phyloP scores from a whole-genome alignment of 2,797 vertebrate species.

The Allochrocebus solatus region DNA sequence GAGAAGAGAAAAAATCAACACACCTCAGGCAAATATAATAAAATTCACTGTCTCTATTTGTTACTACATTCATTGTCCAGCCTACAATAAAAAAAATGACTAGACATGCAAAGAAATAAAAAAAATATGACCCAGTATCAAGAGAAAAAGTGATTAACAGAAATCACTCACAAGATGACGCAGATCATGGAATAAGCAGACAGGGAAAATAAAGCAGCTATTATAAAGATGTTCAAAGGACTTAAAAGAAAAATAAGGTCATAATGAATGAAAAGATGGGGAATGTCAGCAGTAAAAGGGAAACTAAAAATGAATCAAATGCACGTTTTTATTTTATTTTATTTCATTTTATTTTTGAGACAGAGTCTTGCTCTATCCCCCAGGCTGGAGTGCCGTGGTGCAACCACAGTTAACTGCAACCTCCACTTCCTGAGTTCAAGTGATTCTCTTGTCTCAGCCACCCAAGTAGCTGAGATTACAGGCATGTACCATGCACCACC shows the following conservation, averaged over 20 bases:
- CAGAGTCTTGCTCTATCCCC: too few species aligned
- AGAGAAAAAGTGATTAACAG: not conserved
- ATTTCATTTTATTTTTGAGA: too few species aligned
- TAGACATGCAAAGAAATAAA: not conserved
- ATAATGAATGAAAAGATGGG: not conserved
- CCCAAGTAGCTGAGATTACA: too few species aligned
- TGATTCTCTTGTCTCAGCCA: too few species aligned
- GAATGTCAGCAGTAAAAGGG: not conserved
- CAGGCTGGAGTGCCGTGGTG: too few species aligned
- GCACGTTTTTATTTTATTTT: not conserved
- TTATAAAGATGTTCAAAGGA: not conserved
- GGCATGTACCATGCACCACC: too few species aligned
- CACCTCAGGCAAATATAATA: not conserved
- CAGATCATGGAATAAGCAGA: slow-evolving; percentile 12
- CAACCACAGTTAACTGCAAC: too few species aligned
- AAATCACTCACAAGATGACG: not conserved
- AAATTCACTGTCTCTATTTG: not conserved
- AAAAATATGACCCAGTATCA: not conserved
- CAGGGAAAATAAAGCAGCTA: not conserved
- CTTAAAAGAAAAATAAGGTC: slow-evolving; percentile 29
- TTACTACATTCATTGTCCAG: not conserved
- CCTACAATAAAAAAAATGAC: not conserved
- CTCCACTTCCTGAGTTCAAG: too few species aligned
- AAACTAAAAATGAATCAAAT: not conserved
- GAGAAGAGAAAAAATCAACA: not conserved